Base-by-base conservation (phyloP, 2,113 vertebrate species). In the Gobio gobio region DNA sequence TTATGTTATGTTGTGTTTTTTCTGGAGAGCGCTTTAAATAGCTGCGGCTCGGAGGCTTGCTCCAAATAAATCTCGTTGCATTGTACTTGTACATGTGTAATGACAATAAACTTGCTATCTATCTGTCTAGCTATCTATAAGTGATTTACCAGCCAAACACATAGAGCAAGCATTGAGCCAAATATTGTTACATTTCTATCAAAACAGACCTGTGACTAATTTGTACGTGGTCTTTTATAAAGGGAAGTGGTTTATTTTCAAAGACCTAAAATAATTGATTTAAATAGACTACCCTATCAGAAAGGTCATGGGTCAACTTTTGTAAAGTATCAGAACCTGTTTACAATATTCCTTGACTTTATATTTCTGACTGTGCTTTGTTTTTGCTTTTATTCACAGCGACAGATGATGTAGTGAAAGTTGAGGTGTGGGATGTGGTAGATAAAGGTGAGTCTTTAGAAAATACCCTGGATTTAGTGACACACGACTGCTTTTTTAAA, bases 351-450 rank as follows among this genome's bases (percentile, higher is more conserved):
- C 18, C 6, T 56, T 56, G 54, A 20, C 54, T 56, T 22, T 56
- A 56, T 20, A 56, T 47, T 29, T 47, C 26, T 68, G 1, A 73
- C 33, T 18, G 7, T n/a, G 10, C 14, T 58, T 40, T 63, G 68
- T 43, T 56, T 20, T 49, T 61, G 12, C 10, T 85, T 73, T 59
- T n/a, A n/a, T 58, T 47, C 93, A 40, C 78, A 97, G 96, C 96
- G 80, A 97, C 96, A 43, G 96, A 97, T 0, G 96, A 97, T 66
- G 93, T 97, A 7, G 96, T 97, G n/a, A 97, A 97, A 79, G 96
- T 97, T 3, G 96, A 97, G 89, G 96, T 97, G 83, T 97, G 96
- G 96, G 96, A 97, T 13, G 96, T 97, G 0, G 96, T 97, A 1
- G 96, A 97, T 90, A 97, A 97, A 95, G 96, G 96, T 97, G 90